Base-by-base conservation (phyloP, 2,113 vertebrate genomes). In the Apistogramma diplotaenia region DNA sequence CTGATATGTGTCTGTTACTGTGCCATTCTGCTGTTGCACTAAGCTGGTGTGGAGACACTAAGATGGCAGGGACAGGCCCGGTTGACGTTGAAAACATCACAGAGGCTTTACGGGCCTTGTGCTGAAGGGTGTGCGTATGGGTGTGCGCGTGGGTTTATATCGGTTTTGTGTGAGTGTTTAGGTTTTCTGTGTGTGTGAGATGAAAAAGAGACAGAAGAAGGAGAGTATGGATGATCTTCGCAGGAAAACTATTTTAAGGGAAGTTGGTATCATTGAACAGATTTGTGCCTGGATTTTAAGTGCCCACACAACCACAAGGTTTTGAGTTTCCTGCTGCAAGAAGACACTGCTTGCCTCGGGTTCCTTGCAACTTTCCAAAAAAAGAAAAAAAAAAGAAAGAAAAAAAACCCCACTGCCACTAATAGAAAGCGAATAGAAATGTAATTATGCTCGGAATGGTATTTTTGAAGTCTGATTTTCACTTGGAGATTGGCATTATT, bases 61-160 rank as follows among this genome's bases (percentile, higher is more conserved):
- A 93, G 91, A 93, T 88, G 91, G 92, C 93, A 93, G 89, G 76
- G 77, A 80, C 75, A 40, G 54, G 80, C 51, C 89, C 16, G 40
- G 8, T 23, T 89, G 89, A 90, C 56, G 82, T 29, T 71, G 53
- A 76, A 76, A 82, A 61, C 89, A 79, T 87, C 79, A 78, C 58
- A 70, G 21, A 62, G 74, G 60, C 73, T 82, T 86, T 61, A 70
- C 62, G 40, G 75, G 31, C 75, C 33, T 77, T 53, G 67, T 79
- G 61, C 35, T 46, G 81, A 81, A 60, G 55, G 33, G 46, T n/a
- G n/a, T 35, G 75, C 43, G 29, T 65, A 31, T 51, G 21, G 23
- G 46, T 29, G 27, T 16, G 54, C 23, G 37, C 43, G 33, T 40
- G 37, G 53, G 43, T 62, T 53, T 76, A 10, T 80, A 15, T 77